Evolutionary conservation across 2,113 vertebrate genomes (phyloP).

Genomic region (Gnathonemus echidnorhynchus): DNA sequence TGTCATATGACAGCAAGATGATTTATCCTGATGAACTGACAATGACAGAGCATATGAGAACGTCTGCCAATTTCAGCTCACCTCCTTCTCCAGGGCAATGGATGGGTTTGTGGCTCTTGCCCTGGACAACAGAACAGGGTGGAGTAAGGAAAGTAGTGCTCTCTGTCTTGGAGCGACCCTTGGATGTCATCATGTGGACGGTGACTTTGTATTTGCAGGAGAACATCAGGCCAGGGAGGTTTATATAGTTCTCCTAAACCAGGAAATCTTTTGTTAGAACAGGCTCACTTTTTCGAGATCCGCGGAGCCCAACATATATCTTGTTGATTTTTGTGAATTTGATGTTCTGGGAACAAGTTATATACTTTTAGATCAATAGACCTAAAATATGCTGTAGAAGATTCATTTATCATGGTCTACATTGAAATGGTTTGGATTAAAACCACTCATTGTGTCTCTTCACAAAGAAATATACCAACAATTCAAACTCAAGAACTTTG

Average conservation of each 20-base stretch:
- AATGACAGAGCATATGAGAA: not conserved
- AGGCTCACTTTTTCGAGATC: not conserved
- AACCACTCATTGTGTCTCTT: not conserved
- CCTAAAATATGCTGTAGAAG: not conserved
- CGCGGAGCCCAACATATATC: not conserved
- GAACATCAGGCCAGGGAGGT: constrained; percentile 73
- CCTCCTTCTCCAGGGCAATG: constrained; percentile 62
- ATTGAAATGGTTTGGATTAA: not conserved
- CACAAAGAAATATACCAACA: not conserved
- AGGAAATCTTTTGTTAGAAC: constrained; percentile 17
- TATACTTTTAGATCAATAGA: not conserved
- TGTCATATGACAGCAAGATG: not conserved
- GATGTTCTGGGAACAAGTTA: not conserved
- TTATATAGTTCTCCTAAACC: constrained; percentile 71
- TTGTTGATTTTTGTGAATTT: not conserved
- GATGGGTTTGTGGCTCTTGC: constrained; percentile 62
- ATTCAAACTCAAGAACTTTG: not conserved
- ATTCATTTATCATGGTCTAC: not conserved
- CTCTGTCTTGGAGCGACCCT: constrained; percentile 58
- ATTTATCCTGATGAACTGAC: not conserved
- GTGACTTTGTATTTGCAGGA: constrained; percentile 85
- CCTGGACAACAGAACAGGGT: constrained; percentile 69
- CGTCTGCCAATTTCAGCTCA: constrained; percentile 37
- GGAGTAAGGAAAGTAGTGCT: constrained; percentile 73
- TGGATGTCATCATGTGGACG: constrained; percentile 62